These are phyloP conservation scores for Drosophila insularis DNA, from an alignment of 1,140 invertebrate species.

Conservation along the genomic window DNA sequence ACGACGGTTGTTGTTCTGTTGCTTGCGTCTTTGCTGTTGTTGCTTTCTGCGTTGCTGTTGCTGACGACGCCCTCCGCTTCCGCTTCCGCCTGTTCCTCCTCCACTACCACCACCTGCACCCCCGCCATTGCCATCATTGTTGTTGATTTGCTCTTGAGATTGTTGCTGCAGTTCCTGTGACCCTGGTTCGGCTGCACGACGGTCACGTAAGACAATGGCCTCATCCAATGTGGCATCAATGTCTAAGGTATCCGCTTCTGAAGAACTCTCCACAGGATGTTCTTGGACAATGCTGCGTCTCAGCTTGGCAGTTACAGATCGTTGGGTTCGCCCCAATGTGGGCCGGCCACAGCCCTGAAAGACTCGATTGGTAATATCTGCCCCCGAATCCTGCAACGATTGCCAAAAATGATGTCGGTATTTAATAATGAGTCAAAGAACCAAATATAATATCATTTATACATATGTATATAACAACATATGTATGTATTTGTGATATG, in stretches of 20 bases:
- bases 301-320: conserved; percentile 62
- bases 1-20: conserved; percentile 61
- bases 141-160: conserved; percentile 51
- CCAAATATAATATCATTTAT: background rate
- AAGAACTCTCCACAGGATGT: conserved; percentile 29
- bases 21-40: conserved; percentile 53
- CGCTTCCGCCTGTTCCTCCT: conserved; percentile 4
- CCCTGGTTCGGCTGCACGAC: conserved; percentile 68
- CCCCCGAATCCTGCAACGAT: conserved; percentile 89
- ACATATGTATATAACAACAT: background rate
- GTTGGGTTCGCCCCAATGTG: conserved; percentile 85
- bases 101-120: too few species aligned
- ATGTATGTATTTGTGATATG: background rate
- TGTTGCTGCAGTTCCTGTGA: conserved; percentile 60
- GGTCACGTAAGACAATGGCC: conserved; percentile 72
- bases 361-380: conserved; percentile 92
- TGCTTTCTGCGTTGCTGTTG: conserved; percentile 63
- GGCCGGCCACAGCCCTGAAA: conserved; percentile 93
- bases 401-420: background rate
- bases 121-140: conserved; percentile 9
- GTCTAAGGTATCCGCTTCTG: conserved; percentile 70
- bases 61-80: conserved; percentile 31
- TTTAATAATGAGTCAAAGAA: background rate
- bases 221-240: conserved; percentile 76
- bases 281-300: conserved; percentile 47